Evolutionary conservation across 37 sponge, comb jelly and placozoan genomes (phyloP).

Genomic region (Bolinopsis microptera): DNA sequence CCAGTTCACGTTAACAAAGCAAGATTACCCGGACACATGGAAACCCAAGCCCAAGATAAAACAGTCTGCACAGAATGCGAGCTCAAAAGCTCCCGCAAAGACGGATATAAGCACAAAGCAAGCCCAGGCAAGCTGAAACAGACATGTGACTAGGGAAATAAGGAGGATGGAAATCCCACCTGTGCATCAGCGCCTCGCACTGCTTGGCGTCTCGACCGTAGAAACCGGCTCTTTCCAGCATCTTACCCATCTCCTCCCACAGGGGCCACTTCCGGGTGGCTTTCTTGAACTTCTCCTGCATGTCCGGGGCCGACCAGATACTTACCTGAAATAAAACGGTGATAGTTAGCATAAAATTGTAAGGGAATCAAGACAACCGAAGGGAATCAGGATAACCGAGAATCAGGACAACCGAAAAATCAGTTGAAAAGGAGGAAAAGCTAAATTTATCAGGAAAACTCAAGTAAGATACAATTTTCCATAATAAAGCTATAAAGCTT

Average conservation of each 20-base stretch:
- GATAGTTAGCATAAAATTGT: no score
- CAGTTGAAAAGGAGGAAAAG: neutral
- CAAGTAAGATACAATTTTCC: no score
- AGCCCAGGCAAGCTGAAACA: no score
- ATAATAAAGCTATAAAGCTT: no score
- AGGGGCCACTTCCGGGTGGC: constrained; percentile 64
- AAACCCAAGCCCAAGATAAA: neutral
- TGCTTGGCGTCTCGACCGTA: constrained; percentile 57
- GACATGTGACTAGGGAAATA: neutral
- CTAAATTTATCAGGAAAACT: no score
- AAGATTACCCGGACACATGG: neutral
- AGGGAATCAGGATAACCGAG: no score
- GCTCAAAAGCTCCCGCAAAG: neutral
- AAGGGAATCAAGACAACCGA: no score
- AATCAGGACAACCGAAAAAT: no score
- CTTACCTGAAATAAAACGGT: constrained; percentile 29
- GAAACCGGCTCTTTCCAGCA: constrained; percentile 59
- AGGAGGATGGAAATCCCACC: neutral
- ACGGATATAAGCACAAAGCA: neutral
- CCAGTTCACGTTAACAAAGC: neutral
- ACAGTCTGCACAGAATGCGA: neutral
- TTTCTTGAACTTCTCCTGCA: constrained; percentile 65
- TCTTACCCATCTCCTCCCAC: constrained; percentile 65
- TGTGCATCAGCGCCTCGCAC: constrained; percentile 64
- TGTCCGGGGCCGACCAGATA: constrained; percentile 60